Evolutionary conservation across 2,888 invertebrate genomes (phyloP).

Genomic region (Pemphredon lugubris): DNA sequence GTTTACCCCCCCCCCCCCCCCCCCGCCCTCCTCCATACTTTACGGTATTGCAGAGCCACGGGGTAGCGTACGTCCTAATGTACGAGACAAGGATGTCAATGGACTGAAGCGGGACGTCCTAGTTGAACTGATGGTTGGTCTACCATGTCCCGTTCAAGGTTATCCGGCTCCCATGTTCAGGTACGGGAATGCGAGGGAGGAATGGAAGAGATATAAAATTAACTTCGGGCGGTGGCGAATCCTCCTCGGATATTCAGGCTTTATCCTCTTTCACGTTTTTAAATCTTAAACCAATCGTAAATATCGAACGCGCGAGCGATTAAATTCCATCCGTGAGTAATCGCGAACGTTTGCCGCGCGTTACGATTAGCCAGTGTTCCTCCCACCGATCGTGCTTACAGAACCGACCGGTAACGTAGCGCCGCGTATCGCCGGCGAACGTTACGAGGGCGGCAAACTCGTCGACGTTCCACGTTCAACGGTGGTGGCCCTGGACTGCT

Average conservation of each 20-base stretch:
- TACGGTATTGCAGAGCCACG: slow-evolving; percentile 78
- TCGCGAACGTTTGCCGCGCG: too few species aligned
- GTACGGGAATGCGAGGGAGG: slow-evolving; percentile 70
- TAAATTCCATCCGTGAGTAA: too few species aligned
- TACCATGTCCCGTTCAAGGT: slow-evolving; percentile 84
- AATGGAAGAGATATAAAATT: slow-evolving; percentile 63
- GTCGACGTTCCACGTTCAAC: slow-evolving; percentile 82
- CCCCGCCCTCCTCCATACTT: slow-evolving; percentile 13
- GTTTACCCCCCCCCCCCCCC: slow-evolving; percentile 7
- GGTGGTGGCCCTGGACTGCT: slow-evolving; percentile 85
- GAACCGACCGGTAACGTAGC: slow-evolving; percentile 86
- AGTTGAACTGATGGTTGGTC: slow-evolving; percentile 72
- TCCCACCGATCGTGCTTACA: slow-evolving; percentile 68
- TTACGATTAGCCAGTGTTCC: too few species aligned
- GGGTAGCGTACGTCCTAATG: slow-evolving; percentile 80
- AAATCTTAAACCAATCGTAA: too few species aligned
- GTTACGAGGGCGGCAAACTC: slow-evolving; percentile 86
- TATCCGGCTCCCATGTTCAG: slow-evolving; percentile 82
- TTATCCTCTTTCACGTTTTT: too few species aligned
- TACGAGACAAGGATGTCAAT: slow-evolving; percentile 79
- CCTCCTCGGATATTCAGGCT: slow-evolving; percentile 21
- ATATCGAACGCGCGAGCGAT: too few species aligned
- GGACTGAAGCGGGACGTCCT: slow-evolving; percentile 71
- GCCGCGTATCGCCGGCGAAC: slow-evolving; percentile 84
- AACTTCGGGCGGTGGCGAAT: slow-evolving; percentile 61